Evolutionary conservation across 2,113 vertebrate species (phyloP).

Genomic region (Lepisosteus oculatus): DNA sequence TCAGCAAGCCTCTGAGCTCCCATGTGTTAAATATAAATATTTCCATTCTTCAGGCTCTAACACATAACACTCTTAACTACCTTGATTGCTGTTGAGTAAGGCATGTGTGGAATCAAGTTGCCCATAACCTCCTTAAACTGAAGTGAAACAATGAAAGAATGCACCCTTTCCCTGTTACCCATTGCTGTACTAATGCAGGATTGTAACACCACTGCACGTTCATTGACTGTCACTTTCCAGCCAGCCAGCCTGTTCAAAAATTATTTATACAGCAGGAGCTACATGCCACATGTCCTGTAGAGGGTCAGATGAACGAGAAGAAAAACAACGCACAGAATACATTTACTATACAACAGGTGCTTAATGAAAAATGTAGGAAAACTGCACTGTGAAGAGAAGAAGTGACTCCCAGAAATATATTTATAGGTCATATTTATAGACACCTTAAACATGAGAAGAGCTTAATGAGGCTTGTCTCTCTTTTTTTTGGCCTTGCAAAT

Average conservation of each 20-base stretch:
- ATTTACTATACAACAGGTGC: no score
- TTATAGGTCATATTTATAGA: no score
- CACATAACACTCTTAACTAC: slow-evolving; percentile 12
- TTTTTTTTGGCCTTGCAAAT: background rate
- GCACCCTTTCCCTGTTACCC: slow-evolving; percentile 12
- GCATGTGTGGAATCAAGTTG: slow-evolving; percentile 3
- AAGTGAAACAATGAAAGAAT: slow-evolving; percentile 22
- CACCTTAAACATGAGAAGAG: no score
- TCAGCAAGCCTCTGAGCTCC: slow-evolving; percentile 25
- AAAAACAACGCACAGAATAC: background rate
- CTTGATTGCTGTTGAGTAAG: background rate
- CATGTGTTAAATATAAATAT: slow-evolving; percentile 16
- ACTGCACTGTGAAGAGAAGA: no score
- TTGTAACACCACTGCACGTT: no score
- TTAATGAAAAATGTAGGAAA: no score
- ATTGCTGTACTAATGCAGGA: background rate
- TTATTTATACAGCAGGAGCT: no score
- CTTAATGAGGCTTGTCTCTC: background rate
- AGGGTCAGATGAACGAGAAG: background rate
- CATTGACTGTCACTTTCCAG: no score
- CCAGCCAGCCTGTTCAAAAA: no score
- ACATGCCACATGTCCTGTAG: no score
- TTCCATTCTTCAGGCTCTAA: slow-evolving; percentile 18
- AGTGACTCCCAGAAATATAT: no score
- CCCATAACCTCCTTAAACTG: background rate